Base-by-base conservation (phyloP, 2,888 invertebrate species). In the Diadegma fenestrale region DNA sequence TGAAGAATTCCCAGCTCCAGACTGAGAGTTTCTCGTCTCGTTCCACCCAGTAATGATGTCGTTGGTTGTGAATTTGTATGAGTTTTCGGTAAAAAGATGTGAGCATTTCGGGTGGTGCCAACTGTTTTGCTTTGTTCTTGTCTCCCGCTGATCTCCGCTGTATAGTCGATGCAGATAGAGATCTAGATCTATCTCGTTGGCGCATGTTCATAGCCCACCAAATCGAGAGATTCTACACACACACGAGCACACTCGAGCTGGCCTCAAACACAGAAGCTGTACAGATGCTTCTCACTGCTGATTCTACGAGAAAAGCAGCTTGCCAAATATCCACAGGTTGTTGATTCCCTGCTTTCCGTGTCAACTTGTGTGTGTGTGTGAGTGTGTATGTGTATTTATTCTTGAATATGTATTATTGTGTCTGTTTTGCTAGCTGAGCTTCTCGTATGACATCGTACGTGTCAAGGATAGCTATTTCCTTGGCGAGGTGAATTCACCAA, bases 321-420 rank as follows among this genome's bases (percentile, higher is more conserved):
- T 92, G 90, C 90, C 92, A 92, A 92, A 92, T 92, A 92, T 92
- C 92, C 92, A 92, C 92, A 92, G 92, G 92, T 92, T 92, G 92
- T 92, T 92, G 92, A 90, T 92, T 92, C 90, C 90, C 82, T 22
- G 41, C 61, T 75, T 43, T 58, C 72, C 8, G 64, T 45, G 69
- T 41, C 33, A 26, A 17, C 17, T 12, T 30, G 22, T 72, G 14
- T 17, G 22, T 41, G 58, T 26, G 37, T 19, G 72, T 22, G 43
- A 12, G 66, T 43, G 66, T 54, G 54, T 19, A 19, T 41, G 33
- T 68, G 22, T 26, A 54, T 51, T 64, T 63, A 54, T 63, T 37
- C n/a, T 51, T 54, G 43, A 43, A 45, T 63, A 63, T 63, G 33
- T 71, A 77, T 41, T 37, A 64, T 58, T 58, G 68, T 51, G 41